These are phyloP conservation scores for Cantharis rustica DNA, from an alignment of 2,888 invertebrate species.

Conservation along the genomic window DNA sequence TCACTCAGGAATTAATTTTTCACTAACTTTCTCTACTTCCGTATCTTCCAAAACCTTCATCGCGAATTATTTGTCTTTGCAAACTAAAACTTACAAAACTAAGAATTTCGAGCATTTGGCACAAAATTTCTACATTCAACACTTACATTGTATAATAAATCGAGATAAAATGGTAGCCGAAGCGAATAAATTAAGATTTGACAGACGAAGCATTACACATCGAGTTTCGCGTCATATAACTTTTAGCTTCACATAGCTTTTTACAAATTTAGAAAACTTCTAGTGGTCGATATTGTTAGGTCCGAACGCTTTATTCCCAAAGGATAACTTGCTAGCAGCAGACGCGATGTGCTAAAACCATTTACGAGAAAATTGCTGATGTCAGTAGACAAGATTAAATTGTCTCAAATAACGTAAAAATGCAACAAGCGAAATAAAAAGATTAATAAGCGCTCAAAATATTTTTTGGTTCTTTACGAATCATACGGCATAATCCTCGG, in stretches of 20 bases:
- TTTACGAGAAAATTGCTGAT: conserved; percentile 31
- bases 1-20: background rate
- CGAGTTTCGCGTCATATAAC: conserved; percentile 6
- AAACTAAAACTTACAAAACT: background rate
- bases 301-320: conserved; percentile 25
- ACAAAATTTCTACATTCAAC: background rate
- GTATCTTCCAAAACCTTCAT: background rate
- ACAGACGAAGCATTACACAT: background rate
- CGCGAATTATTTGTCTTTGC: background rate
- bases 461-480: background rate
- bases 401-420: conserved; percentile 30
- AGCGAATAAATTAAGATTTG: background rate
- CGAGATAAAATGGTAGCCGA: background rate
- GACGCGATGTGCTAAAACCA: conserved; percentile 31
- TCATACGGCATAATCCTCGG: background rate
- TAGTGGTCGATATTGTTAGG: conserved; percentile 30
- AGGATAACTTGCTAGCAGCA: conserved; percentile 27
- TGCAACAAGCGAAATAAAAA: conserved; percentile 26
- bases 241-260: conserved; percentile 12
- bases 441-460: conserved; percentile 15
- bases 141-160: background rate
- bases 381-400: conserved; percentile 30
- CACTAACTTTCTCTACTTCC: background rate
- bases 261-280: conserved; percentile 19
- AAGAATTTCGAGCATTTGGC: background rate